These are phyloP conservation scores for Montipora capitata DNA, from an alignment of 92 coral and sea anemone species.

Conservation along the genomic window DNA sequence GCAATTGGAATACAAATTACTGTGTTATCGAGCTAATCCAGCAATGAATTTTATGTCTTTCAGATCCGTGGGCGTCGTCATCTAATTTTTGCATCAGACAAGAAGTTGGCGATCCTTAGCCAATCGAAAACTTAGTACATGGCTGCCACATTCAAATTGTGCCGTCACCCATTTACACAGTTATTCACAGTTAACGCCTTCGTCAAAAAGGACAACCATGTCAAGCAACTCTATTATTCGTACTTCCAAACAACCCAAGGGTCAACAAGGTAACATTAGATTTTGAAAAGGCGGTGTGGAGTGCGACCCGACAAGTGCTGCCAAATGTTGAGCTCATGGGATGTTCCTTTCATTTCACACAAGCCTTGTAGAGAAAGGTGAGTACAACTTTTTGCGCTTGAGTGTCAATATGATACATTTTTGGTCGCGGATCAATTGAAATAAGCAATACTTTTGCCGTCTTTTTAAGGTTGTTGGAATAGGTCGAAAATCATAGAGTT, in stretches of 20 bases:
- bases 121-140: constrained; percentile 28
- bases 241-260: constrained; percentile 1
- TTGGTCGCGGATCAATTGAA: background rate
- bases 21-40: background rate
- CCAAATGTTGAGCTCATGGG: background rate
- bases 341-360: constrained; percentile 7
- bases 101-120: constrained; percentile 7
- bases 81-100: constrained; percentile 45
- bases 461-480: background rate
- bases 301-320: background rate
- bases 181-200: constrained; percentile 26
- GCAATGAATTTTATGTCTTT: background rate
- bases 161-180: constrained; percentile 22
- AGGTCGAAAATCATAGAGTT: no score
- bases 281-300: constrained; percentile 15
- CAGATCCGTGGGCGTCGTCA: constrained; percentile 28
- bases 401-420: background rate
- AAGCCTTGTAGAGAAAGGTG: constrained; percentile 5
- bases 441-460: background rate
- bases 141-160: constrained; percentile 23
- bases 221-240: background rate
- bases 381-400: background rate
- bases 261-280: constrained; percentile 5
- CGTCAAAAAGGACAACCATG: constrained; percentile 6
- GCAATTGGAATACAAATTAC: no score